phyloP scores from a whole-genome alignment of 2,113 vertebrate species.

The Deroptyus accipitrinus region DNA sequence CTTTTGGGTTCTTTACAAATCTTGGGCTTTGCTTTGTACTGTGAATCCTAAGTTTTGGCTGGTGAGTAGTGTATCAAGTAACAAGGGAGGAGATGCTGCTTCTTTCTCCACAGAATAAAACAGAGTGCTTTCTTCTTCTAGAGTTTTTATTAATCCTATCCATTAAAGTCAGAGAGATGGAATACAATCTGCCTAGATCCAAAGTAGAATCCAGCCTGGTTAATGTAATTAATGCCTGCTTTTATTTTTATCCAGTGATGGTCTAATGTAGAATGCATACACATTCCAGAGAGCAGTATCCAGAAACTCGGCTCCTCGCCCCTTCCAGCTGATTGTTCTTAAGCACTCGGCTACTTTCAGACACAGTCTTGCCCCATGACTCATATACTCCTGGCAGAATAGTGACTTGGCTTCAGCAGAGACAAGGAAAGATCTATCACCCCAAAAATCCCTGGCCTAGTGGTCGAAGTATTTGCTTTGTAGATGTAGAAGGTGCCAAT shows the following conservation, averaged over 20 bases:
- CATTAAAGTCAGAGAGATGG: neutral
- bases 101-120: neutral
- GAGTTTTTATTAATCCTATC: neutral
- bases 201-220: conserved; percentile 7
- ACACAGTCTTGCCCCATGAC: conserved; percentile 44
- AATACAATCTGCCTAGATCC: neutral
- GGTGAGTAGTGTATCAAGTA: neutral
- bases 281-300: conserved; percentile 43
- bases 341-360: conserved; percentile 43
- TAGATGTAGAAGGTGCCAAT: neutral
- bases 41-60: neutral
- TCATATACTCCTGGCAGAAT: conserved; percentile 54
- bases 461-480: neutral
- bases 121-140: neutral
- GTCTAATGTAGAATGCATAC: conserved; percentile 59
- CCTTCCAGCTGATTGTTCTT: conserved; percentile 62
- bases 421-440: conserved; percentile 29
- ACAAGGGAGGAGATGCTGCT: neutral
- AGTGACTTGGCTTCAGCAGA: conserved; percentile 20
- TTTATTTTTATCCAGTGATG: conserved; percentile 61
- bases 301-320: conserved; percentile 1
- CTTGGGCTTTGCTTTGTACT: neutral
- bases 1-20: neutral
- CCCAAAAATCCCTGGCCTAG: neutral
- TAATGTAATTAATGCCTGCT: conserved; percentile 41